Conservation (phyloP, 2,797 vertebrate genomes). For the Pseudopleuronectes americanus region DNA sequence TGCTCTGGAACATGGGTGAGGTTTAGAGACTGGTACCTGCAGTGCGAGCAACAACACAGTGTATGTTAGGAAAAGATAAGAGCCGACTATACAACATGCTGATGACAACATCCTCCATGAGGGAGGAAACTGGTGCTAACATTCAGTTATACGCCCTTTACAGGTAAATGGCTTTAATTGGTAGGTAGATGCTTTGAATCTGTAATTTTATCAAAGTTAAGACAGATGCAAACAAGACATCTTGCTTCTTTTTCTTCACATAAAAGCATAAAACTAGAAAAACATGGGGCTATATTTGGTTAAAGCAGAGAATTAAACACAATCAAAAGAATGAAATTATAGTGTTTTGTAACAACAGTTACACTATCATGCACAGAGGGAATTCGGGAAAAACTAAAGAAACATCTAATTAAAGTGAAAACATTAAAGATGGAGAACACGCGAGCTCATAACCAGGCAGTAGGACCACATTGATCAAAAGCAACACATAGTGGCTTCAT, state of each 20-base stretch:
- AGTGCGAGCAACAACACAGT: not conserved
- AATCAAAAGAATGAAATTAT: conserved; percentile 4
- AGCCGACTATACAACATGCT: too few relatives aligned
- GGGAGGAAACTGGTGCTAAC: too few relatives aligned
- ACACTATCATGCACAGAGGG: conserved; percentile 15
- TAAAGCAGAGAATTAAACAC: conserved; percentile 1
- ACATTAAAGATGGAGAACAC: conserved; percentile 1
- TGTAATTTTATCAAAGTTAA: not conserved
- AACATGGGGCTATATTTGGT: not conserved
- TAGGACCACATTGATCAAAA: not conserved
- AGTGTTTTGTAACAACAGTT: conserved; percentile 11
- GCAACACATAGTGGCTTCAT: not conserved
- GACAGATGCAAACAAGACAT: not conserved
- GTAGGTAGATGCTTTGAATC: too few relatives aligned
- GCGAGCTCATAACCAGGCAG: not conserved
- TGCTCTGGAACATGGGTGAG: conserved; percentile 97
- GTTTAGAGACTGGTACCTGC: conserved; percentile 98
- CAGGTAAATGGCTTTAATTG: too few relatives aligned
- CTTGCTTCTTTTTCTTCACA: not conserved
- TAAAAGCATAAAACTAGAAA: not conserved
- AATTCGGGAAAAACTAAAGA: conserved; percentile 17
- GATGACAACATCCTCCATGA: too few relatives aligned
- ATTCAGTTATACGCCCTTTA: too few relatives aligned
- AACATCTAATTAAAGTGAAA: conserved; percentile 28
- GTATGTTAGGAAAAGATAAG: not conserved